These are phyloP conservation scores for Polyommatus iphigenia DNA, from an alignment of 2,888 invertebrate genomes.

Conservation along the genomic window DNA sequence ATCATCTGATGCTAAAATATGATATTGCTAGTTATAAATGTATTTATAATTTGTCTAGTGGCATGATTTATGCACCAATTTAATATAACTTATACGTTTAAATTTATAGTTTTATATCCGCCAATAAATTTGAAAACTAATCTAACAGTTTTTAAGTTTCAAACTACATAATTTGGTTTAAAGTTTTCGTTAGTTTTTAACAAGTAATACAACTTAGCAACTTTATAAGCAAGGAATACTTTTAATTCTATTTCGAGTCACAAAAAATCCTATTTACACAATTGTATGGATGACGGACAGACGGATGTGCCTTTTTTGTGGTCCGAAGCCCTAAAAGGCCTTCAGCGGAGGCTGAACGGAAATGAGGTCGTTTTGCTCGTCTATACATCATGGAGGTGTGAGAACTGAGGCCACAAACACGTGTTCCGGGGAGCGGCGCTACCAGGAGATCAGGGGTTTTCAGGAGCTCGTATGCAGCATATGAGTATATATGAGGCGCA, in stretches of 20 bases:
- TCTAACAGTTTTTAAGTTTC: not conserved
- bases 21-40: not conserved
- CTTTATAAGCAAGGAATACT: not conserved
- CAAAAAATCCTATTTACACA: not conserved
- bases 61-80: not conserved
- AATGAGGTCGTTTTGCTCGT: not conserved
- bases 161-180: not conserved
- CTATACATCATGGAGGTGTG: slow-evolving; percentile 6
- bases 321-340: slow-evolving; percentile 7
- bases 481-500: not conserved
- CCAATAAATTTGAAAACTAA: not conserved
- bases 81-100: not conserved
- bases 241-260: not conserved
- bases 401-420: slow-evolving; percentile 26
- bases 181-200: too few relatives aligned
- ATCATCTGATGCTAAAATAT: not conserved
- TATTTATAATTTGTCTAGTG: not conserved
- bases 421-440: slow-evolving; percentile 21
- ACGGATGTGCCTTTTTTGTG: not conserved
- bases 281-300: not conserved
- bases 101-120: not conserved
- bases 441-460: not conserved
- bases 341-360: not conserved
- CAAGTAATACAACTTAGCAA: not conserved
- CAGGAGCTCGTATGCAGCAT: not conserved